Percentiles rank a stretch among this genome's conserved stretches.
Conservation (phyloP, 1,140 invertebrate species). For the Brachionus manjavacas region DNA sequence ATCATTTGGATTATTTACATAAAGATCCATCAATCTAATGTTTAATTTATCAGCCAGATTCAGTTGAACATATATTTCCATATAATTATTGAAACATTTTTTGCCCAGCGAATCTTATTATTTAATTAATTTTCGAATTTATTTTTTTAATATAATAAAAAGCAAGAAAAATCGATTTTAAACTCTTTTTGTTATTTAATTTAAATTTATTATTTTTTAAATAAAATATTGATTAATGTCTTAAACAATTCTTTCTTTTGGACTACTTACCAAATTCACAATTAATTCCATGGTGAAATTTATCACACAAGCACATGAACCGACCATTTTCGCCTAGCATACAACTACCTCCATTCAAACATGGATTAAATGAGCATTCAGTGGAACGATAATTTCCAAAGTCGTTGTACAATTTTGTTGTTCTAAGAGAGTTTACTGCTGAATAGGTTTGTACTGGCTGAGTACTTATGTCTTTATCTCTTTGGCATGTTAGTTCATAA, state of each 20-base stretch:
- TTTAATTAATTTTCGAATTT: neutral
- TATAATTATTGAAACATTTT: constrained; percentile 19
- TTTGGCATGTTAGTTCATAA: constrained; percentile 1
- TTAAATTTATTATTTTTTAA: neutral
- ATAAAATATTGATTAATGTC: neutral
- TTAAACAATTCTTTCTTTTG: too few relatives aligned
- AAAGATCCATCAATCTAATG: neutral
- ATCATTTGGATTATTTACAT: neutral
- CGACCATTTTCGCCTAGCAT: neutral
- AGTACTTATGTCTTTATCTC: neutral
- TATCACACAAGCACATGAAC: constrained; percentile 1
- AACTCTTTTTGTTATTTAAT: neutral
- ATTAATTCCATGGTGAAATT: constrained; percentile 17
- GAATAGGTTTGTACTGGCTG: neutral
- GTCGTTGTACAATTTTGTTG: neutral
- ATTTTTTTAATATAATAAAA: neutral
- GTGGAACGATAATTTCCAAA: neutral
- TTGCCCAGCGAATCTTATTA: neutral
- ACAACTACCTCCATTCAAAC: constrained; percentile 19
- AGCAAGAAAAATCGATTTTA: too few relatives aligned
- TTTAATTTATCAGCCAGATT: neutral
- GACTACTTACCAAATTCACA: neutral
- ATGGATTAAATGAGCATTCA: constrained; percentile 23
- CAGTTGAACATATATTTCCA: constrained; percentile 7
- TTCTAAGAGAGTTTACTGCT: neutral